phyloP scores from a whole-genome alignment of 2,888 invertebrate genomes.

The Hydriomena furcata region DNA sequence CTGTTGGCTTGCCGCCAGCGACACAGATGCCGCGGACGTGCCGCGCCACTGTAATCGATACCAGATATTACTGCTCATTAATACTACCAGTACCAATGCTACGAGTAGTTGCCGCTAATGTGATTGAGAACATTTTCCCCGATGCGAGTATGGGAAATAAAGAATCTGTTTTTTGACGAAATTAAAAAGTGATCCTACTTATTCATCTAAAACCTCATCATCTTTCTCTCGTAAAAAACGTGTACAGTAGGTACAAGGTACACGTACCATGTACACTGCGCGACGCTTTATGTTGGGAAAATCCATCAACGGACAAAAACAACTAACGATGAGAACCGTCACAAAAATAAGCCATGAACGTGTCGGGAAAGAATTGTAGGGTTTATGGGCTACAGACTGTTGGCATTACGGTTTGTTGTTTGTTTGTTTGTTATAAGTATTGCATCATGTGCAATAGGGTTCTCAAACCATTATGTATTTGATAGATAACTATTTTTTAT shows the following conservation, averaged over 20 bases:
- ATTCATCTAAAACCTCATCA: no score
- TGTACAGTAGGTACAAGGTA: conserved; percentile 12
- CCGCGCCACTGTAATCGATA: conserved; percentile 27
- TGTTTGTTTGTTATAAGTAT: no score
- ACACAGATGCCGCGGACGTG: conserved; percentile 23
- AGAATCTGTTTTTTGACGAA: no score
- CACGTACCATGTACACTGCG: conserved; percentile 29
- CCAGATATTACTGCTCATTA: conserved; percentile 23
- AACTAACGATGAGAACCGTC: conserved; percentile 44
- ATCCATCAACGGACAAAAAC: conserved; percentile 48
- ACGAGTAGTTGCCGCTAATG: conserved; percentile 2
- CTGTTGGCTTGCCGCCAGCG: conserved; percentile 34
- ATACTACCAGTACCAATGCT: not conserved
- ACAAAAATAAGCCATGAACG: conserved; percentile 38
- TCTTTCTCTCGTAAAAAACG: conserved; percentile 34
- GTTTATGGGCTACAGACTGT: not conserved
- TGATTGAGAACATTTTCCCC: not conserved
- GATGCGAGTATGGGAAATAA: not conserved
- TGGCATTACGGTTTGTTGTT: not conserved
- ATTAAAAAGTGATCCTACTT: no score
- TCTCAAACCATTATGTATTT: not conserved
- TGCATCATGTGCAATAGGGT: no score
- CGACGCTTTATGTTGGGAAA: conserved; percentile 46
- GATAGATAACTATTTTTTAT: no score
- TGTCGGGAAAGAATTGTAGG: conserved; percentile 16